phyloP scores from a whole-genome alignment of 2,113 vertebrate genomes.

The Mionectes macconnelli region DNA sequence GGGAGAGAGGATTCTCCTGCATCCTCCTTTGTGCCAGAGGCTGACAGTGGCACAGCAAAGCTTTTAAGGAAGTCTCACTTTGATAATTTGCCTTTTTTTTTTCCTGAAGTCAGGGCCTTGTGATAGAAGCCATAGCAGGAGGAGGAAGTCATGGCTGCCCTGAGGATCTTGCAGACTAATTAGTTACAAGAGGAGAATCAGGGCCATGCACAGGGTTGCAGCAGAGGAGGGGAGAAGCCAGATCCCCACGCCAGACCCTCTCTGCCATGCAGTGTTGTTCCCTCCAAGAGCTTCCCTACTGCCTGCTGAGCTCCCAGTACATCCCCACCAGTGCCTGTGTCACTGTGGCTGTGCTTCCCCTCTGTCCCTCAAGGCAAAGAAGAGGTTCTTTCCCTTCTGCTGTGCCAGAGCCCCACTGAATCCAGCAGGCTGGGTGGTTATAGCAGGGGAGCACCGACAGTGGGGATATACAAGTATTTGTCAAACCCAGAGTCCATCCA shows the following conservation, averaged over 20 bases:
- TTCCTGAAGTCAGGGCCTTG: not conserved
- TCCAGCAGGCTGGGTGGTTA: not conserved
- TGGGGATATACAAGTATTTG: not conserved
- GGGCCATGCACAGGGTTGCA: not conserved
- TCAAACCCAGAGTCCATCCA: not conserved
- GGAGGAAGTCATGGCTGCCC: not conserved
- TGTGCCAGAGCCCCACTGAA: not conserved
- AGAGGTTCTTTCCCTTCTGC: not conserved
- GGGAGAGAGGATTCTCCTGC: not conserved
- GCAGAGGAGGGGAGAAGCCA: not conserved
- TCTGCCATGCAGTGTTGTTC: not conserved
- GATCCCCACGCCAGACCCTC: not conserved
- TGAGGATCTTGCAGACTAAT: not conserved
- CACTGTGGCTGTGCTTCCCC: not conserved
- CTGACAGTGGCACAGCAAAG: not conserved
- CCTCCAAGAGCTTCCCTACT: not conserved
- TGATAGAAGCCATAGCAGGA: not conserved
- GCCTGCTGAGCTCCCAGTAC: not conserved
- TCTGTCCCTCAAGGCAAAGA: not conserved
- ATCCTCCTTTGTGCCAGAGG: not conserved
- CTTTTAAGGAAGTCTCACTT: conserved; percentile 3
- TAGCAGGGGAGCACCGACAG: not conserved
- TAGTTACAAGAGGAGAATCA: not conserved
- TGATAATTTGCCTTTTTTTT: not conserved
- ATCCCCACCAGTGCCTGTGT: rapidly evolving